phyloP scores from a whole-genome alignment of 2,113 vertebrate genomes.

The Chloropsis hardwickii region DNA sequence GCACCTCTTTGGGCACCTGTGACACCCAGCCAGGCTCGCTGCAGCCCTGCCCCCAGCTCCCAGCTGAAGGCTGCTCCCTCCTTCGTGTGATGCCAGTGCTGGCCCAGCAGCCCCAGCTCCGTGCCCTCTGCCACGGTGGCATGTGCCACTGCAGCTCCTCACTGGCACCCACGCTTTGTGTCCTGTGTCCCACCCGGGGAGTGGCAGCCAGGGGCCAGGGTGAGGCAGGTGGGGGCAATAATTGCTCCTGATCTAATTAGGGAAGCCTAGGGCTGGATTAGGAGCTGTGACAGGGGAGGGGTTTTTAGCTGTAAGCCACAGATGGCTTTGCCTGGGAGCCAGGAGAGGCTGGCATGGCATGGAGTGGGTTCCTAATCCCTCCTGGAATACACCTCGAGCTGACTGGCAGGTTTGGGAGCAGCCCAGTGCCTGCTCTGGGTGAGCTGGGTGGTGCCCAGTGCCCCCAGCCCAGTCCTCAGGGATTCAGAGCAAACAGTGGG shows the following conservation, averaged over 20 bases:
- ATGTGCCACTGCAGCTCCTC: not conserved
- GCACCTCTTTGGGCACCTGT: not conserved
- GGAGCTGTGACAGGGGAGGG: not conserved
- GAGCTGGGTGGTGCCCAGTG: not conserved
- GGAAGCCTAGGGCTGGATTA: not conserved
- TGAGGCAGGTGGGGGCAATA: constrained; percentile 57
- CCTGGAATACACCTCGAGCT: rapidly evolving
- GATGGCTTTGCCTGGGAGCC: not conserved
- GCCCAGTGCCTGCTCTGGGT: rapidly evolving
- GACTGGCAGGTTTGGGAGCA: not conserved
- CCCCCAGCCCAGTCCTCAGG: not conserved
- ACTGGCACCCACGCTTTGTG: not conserved
- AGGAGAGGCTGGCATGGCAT: not conserved
- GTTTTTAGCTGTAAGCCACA: not conserved
- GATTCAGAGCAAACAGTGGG: rapidly evolving
- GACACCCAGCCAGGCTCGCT: rapidly evolving
- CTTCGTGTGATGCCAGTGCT: rapidly evolving
- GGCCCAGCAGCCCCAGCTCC: not conserved
- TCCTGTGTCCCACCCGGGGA: not conserved
- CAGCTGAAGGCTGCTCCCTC: not conserved
- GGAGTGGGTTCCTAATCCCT: not conserved
- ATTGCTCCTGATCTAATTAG: constrained; percentile 59
- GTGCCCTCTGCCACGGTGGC: rapidly evolving
- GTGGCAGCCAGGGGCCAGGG: not conserved
- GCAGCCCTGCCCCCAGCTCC: not conserved